A percentile compares a stretch with the other conserved stretches of the same genome.
Evolutionary conservation across 92 coral and sea anemone species (phyloP).

Genomic region (Scolanthus callimorphus): DNA sequence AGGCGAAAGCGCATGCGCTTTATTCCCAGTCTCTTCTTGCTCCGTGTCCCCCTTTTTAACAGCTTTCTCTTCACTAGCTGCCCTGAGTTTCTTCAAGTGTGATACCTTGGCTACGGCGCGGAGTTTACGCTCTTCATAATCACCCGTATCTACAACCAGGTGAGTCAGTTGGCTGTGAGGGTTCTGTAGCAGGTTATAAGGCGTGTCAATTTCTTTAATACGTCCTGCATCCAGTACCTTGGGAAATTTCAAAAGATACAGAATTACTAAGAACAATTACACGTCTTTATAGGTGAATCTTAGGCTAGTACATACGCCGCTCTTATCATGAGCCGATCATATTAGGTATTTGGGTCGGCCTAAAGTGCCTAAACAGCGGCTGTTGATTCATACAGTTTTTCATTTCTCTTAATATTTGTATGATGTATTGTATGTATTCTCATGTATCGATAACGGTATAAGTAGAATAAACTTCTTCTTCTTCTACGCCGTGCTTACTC

Average conservation of each 20-base stretch:
- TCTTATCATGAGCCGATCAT: too few species aligned
- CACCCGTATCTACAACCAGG: slow-evolving; percentile 69
- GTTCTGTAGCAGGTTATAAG: slow-evolving; percentile 65
- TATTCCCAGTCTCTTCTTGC: not conserved
- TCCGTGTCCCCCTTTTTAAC: not conserved
- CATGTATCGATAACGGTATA: too few species aligned
- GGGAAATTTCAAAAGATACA: too few species aligned
- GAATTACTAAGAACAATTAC: slow-evolving; percentile 3
- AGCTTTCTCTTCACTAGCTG: slow-evolving; percentile 2
- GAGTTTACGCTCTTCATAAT: slow-evolving; percentile 41
- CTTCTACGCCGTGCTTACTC: too few species aligned
- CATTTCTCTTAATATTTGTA: too few species aligned
- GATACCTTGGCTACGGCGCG: slow-evolving; percentile 47
- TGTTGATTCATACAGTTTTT: too few species aligned
- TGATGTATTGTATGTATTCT: too few species aligned
- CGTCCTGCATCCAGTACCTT: slow-evolving; percentile 76
- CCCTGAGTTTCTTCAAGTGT: slow-evolving; percentile 10
- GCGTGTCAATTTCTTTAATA: slow-evolving; percentile 64
- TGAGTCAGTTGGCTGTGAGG: slow-evolving; percentile 56
- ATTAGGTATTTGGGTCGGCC: too few species aligned
- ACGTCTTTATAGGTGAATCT: too few species aligned
- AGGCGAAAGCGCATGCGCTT: not conserved
- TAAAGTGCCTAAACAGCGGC: too few species aligned
- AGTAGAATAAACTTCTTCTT: too few species aligned
- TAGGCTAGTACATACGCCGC: too few species aligned